A percentile compares a stretch with the other conserved stretches of the same genome.
Conservation (phyloP, 1,140 invertebrate species). For the Pogonognathellus flavescens region DNA sequence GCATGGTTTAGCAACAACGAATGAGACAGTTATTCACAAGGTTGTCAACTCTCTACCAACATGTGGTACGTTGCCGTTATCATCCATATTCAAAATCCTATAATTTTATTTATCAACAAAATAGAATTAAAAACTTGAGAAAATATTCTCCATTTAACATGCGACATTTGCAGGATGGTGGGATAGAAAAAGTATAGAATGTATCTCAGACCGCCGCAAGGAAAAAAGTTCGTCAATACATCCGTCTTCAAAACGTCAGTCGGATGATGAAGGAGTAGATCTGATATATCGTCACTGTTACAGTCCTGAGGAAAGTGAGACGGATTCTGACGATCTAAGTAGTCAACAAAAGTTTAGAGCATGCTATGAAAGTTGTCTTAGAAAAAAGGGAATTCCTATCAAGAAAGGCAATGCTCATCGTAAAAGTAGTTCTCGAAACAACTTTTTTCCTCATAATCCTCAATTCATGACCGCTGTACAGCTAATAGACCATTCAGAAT, state of each 20-base stretch:
- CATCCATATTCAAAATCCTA: no score
- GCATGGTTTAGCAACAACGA: neutral
- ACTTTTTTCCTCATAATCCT: neutral
- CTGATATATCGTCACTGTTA: neutral
- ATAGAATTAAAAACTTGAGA: no score
- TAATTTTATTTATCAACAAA: no score
- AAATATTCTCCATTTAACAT: no score
- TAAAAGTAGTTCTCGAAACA: neutral
- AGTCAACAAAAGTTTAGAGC: conserved; percentile 38
- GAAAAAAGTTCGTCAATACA: neutral
- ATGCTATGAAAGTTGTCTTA: conserved; percentile 34
- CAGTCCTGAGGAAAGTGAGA: neutral
- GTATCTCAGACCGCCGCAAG: neutral
- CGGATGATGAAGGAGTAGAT: neutral
- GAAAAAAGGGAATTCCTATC: neutral
- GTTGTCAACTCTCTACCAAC: neutral
- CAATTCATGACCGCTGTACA: neutral
- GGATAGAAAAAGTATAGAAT: neutral
- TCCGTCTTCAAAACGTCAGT: neutral
- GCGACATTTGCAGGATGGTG: neutral
- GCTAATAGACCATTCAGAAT: neutral
- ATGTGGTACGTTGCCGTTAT: neutral
- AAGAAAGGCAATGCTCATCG: neutral
- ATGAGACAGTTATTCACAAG: neutral
- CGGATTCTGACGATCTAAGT: conserved; percentile 14